Percentiles rank a stretch among this genome's conserved stretches.
phyloP scores from a whole-genome alignment of 2,113 vertebrate genomes.

The Anseranas semipalmata region DNA sequence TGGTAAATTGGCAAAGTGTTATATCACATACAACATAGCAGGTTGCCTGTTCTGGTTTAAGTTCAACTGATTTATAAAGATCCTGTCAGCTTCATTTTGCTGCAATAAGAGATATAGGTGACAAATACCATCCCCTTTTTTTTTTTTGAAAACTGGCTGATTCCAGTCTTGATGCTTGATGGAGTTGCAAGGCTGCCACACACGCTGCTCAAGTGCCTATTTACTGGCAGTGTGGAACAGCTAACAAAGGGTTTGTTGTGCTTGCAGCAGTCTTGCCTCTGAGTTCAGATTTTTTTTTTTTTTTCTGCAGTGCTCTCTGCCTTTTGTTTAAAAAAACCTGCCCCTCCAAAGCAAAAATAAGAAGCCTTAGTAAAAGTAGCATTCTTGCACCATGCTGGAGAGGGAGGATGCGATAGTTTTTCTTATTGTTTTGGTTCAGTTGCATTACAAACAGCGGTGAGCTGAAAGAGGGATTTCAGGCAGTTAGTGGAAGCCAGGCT shows the following conservation, averaged over 20 bases:
- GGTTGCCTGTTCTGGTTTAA: background rate
- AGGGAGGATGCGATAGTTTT: background rate
- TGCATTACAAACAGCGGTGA: background rate
- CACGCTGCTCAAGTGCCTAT: background rate
- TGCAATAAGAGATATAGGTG: background rate
- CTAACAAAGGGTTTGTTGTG: conserved; percentile 36
- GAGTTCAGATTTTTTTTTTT: background rate
- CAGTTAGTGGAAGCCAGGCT: background rate
- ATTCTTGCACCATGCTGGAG: background rate
- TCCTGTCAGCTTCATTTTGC: background rate
- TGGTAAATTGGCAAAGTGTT: background rate
- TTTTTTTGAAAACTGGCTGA: background rate
- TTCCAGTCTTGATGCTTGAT: rapidly evolving
- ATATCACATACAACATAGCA: background rate
- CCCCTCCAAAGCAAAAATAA: background rate
- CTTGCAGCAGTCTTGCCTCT: background rate
- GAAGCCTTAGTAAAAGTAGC: background rate
- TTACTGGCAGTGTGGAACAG: background rate
- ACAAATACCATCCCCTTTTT: background rate
- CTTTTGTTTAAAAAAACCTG: background rate
- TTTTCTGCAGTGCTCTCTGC: background rate
- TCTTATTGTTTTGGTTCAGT: background rate
- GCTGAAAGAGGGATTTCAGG: background rate
- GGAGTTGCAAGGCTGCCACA: background rate
- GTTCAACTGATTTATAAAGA: background rate